Conservation (phyloP, 2,797 vertebrate genomes). For the Sarcoramphus papa region DNA sequence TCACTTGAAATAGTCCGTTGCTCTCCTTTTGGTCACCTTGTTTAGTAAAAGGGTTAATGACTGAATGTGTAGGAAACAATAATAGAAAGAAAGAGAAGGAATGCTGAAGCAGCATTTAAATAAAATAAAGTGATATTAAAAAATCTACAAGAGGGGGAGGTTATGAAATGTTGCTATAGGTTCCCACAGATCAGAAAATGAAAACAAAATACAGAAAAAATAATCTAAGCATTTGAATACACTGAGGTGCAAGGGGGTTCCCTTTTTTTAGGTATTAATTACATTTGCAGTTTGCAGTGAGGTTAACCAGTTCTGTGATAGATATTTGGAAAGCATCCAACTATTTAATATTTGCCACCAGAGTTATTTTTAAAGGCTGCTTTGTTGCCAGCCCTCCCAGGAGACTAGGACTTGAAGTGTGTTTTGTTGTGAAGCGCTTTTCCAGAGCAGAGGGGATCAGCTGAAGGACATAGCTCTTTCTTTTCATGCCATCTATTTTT, state of each 20-base stretch:
- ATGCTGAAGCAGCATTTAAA: not conserved
- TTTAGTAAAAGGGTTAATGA: not conserved
- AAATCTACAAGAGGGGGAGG: not conserved
- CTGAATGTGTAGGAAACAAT: not conserved
- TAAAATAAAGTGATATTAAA: not conserved
- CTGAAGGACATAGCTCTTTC: not conserved
- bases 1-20: not conserved
- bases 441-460: not conserved
- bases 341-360: not conserved
- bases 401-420: not conserved
- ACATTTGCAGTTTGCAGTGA: not conserved
- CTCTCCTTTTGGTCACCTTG: not conserved
- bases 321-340: not conserved
- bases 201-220: not conserved
- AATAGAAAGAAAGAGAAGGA: not conserved
- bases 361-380: conserved; percentile 12
- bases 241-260: not conserved
- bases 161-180: not conserved
- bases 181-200: not conserved
- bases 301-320: not conserved
- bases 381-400: not conserved
- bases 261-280: not conserved
- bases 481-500: not conserved
- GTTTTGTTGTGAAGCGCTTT: not conserved
- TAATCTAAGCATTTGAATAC: not conserved